phyloP scores from a whole-genome alignment of 2,113 vertebrate species.

The Turnix velox region DNA sequence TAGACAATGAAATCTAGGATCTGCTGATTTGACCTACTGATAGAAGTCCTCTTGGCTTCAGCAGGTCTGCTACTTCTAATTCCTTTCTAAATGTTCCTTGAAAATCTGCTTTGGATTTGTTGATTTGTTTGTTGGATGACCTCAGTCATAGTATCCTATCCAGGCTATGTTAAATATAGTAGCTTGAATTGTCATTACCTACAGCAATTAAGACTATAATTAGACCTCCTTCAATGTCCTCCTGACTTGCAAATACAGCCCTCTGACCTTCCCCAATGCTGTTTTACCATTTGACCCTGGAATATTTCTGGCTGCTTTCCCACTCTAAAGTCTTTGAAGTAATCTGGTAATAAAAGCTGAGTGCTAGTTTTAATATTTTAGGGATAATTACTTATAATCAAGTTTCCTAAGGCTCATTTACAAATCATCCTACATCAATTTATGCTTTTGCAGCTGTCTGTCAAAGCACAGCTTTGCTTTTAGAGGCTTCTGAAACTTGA shows the following conservation, averaged over 20 bases:
- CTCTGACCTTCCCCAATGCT: conserved; percentile 30
- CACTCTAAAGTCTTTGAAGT: background rate
- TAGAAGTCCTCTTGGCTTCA: background rate
- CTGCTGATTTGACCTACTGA: background rate
- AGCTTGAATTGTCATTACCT: conserved; percentile 37
- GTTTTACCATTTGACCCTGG: conserved; percentile 34
- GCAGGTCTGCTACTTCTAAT: background rate
- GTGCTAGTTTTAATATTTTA: background rate
- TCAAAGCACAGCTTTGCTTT: background rate
- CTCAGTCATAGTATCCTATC: conserved; percentile 18
- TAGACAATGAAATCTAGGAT: background rate
- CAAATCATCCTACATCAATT: background rate
- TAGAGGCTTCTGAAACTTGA: background rate
- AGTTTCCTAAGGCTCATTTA: background rate
- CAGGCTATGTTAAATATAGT: conserved; percentile 45
- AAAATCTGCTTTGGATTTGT: conserved; percentile 40
- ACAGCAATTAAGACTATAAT: conserved; percentile 48
- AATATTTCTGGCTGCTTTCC: background rate
- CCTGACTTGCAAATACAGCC: conserved; percentile 44
- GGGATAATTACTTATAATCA: conserved; percentile 23
- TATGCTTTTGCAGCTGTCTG: background rate
- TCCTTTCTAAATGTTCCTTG: background rate
- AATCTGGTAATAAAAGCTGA: conserved; percentile 1
- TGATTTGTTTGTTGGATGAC: background rate
- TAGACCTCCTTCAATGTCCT: conserved; percentile 39